phyloP scores from a whole-genome alignment of 2,888 invertebrate genomes.

The Plagodis dolabraria region DNA sequence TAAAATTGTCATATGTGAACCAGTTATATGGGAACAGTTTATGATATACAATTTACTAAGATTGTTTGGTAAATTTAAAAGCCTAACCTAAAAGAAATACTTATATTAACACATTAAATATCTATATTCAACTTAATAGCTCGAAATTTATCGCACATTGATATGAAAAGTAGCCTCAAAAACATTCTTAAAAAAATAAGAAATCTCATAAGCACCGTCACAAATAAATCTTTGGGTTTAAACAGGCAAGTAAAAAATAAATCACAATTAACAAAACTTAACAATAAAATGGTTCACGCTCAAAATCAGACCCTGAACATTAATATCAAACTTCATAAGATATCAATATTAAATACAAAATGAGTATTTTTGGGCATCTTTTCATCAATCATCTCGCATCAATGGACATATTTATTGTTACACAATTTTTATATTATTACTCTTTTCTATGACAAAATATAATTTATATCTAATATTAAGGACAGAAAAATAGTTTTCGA shows the following conservation, averaged over 20 bases:
- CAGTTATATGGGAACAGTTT: too few species aligned
- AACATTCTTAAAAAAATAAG: constrained; percentile 19
- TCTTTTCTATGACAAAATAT: constrained; percentile 6
- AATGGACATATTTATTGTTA: constrained; percentile 6
- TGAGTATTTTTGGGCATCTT: constrained; percentile 50
- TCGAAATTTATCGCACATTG: too few species aligned
- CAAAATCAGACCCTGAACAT: constrained; percentile 60
- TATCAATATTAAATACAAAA: constrained; percentile 36
- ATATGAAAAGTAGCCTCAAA: constrained; percentile 7
- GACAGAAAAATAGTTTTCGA: constrained; percentile 9
- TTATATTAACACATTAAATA: too few species aligned
- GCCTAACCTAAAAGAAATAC: too few species aligned
- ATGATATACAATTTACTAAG: too few species aligned
- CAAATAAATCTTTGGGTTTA: constrained; percentile 70
- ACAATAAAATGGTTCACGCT: constrained; percentile 46
- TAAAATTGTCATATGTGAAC: too few species aligned
- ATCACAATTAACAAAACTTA: constrained; percentile 62
- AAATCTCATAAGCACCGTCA: constrained; percentile 52
- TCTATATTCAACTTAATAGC: too few species aligned
- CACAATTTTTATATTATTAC: constrained; percentile 4
- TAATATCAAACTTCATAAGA: constrained; percentile 61
- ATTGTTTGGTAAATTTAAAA: too few species aligned
- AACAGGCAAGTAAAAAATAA: constrained; percentile 67
- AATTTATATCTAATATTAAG: not conserved
- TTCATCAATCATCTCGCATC: constrained; percentile 13